phyloP scores from a whole-genome alignment of 2,888 invertebrate genomes.

The Sinohyriopsis cumingii region DNA sequence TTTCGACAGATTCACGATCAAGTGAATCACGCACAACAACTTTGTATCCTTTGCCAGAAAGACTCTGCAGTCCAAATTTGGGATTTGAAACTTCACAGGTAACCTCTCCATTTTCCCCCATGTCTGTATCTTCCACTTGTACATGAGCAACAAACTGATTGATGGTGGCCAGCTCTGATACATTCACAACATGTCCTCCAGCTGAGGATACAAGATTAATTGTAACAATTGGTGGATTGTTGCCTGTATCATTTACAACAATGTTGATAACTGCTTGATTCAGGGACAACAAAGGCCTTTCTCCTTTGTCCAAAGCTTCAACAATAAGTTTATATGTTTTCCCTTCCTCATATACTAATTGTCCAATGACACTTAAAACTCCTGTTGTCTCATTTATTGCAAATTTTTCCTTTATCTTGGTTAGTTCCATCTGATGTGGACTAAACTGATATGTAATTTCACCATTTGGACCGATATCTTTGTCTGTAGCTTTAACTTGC shows the following conservation, averaged over 20 bases:
- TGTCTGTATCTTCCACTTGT: slow-evolving; percentile 64
- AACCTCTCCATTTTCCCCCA: slow-evolving; percentile 55
- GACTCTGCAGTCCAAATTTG: slow-evolving; percentile 48
- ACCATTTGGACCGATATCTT: slow-evolving; percentile 52
- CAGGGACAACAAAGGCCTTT: slow-evolving; percentile 46
- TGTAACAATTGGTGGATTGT: slow-evolving; percentile 86
- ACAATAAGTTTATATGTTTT: slow-evolving; percentile 52
- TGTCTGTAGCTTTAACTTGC: slow-evolving; percentile 75
- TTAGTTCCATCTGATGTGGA: slow-evolving; percentile 40
- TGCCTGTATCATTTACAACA: slow-evolving; percentile 87
- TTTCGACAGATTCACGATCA: slow-evolving; percentile 54
- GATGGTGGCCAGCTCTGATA: slow-evolving; percentile 55
- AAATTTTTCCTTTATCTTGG: slow-evolving; percentile 46
- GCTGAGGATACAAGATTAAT: slow-evolving; percentile 41
- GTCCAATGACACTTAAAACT: slow-evolving; percentile 49
- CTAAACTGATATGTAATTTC: slow-evolving; percentile 64
- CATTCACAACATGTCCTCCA: slow-evolving; percentile 39
- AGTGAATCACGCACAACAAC: slow-evolving; percentile 72
- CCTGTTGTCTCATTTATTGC: slow-evolving; percentile 52
- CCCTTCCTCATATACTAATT: slow-evolving; percentile 52
- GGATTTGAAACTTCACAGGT: slow-evolving; percentile 37
- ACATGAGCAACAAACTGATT: slow-evolving; percentile 66
- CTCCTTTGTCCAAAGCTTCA: slow-evolving; percentile 55
- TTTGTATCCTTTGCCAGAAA: slow-evolving; percentile 61
- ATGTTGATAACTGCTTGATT: slow-evolving; percentile 51